Percentiles rank a stretch among this genome's conserved stretches.
Evolutionary conservation across 2,113 vertebrate genomes (phyloP).

Genomic region (Pedionomus torquatus): DNA sequence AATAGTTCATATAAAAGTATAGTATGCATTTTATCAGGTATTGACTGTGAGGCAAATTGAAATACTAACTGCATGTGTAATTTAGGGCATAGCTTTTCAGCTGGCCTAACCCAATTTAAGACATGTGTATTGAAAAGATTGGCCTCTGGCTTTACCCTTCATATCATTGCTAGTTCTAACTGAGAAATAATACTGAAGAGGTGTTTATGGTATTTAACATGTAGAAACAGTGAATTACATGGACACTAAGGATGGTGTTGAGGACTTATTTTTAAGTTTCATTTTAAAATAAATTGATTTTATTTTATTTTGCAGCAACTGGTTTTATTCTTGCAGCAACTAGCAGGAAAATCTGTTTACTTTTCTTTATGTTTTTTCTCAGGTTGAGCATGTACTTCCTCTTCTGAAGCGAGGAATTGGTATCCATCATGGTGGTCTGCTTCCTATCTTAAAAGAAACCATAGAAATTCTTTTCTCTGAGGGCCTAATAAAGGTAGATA

Average conservation of each 20-base stretch:
- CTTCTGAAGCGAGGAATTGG: conserved; percentile 95
- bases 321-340: no score
- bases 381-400: conserved; percentile 87
- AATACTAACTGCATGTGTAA: not conserved
- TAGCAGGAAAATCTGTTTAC: not conserved
- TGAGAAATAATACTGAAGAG: not conserved
- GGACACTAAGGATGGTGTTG: not conserved
- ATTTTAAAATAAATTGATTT: no score
- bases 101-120: not conserved
- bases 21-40: not conserved
- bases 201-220: not conserved
- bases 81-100: not conserved
- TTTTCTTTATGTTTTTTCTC: not conserved
- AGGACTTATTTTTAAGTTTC: no score
- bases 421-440: conserved; percentile 95
- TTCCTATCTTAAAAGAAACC: conserved; percentile 98
- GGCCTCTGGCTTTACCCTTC: not conserved
- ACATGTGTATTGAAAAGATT: not conserved
- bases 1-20: not conserved
- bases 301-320: no score
- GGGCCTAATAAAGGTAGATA: conserved; percentile 91
- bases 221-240: not conserved
- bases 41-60: not conserved
- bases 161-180: not conserved
- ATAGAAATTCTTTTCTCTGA: conserved; percentile 99